Conservation (phyloP, 2,888 invertebrate species). For the Cerastis rubricosa region DNA sequence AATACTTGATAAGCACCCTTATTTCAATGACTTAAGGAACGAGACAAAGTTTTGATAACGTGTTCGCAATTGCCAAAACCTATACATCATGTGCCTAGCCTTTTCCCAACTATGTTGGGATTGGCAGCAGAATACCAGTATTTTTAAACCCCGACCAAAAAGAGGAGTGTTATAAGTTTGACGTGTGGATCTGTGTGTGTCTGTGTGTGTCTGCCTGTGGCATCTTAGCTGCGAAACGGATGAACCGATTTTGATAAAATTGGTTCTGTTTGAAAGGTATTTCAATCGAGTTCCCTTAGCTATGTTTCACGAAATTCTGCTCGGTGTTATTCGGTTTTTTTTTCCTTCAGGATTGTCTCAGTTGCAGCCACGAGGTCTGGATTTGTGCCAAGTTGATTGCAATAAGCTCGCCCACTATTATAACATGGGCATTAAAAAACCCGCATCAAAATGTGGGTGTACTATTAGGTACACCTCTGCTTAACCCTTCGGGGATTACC, state of each 20-base stretch:
- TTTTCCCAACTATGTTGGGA: background rate
- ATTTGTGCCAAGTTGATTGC: background rate
- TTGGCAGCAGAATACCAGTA: background rate
- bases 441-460: background rate
- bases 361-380: background rate
- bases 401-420: background rate
- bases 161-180: no score
- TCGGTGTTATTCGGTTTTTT: background rate
- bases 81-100: background rate
- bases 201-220: no score
- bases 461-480: background rate
- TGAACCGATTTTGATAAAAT: no score
- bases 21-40: background rate
- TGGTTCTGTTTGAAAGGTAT: no score
- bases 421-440: background rate
- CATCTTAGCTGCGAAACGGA: no score
- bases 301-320: no score
- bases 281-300: no score
- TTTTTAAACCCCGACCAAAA: no score
- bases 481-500: background rate
- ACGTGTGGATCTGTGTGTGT: no score
- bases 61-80: background rate
- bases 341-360: background rate
- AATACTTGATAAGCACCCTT: background rate
- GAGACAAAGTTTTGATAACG: background rate